phyloP scores from a whole-genome alignment of 2,113 vertebrate genomes.

The Spheniscus mendiculus region DNA sequence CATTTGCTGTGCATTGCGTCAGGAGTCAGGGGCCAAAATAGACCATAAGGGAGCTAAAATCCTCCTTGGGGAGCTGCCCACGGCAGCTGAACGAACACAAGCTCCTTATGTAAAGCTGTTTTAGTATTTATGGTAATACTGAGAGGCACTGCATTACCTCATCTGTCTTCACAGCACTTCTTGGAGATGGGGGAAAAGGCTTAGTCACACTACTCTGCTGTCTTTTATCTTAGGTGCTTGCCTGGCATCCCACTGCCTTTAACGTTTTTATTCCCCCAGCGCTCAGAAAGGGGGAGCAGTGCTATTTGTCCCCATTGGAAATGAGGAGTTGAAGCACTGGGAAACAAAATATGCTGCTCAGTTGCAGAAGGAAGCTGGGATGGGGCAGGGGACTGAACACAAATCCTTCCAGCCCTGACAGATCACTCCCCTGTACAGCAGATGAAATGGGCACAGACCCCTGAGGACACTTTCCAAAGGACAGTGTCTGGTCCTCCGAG shows the following conservation, averaged over 20 bases:
- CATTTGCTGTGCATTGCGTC: not conserved
- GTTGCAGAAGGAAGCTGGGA: not conserved
- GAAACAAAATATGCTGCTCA: not conserved
- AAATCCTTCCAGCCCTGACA: not conserved
- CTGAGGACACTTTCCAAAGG: not conserved
- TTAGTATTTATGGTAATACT: not conserved
- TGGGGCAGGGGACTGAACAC: not conserved
- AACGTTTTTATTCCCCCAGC: accelerated
- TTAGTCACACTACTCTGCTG: not conserved
- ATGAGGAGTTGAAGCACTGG: not conserved
- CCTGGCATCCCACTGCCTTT: not conserved
- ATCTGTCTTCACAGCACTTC: not conserved
- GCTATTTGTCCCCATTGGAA: not conserved
- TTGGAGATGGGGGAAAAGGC: not conserved
- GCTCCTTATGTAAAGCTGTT: constrained; percentile 44
- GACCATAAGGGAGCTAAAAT: not conserved
- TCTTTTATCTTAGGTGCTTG: not conserved
- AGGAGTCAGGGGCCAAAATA: not conserved
- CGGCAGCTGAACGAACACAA: not conserved
- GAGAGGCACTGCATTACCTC: constrained; percentile 18
- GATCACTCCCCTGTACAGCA: accelerated
- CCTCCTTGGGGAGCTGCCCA: not conserved
- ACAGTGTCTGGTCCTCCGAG: not conserved
- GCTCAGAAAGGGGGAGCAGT: not conserved
- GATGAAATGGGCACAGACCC: not conserved